Conservation (phyloP, 2,888 invertebrate species). For the Suillia variegata region DNA sequence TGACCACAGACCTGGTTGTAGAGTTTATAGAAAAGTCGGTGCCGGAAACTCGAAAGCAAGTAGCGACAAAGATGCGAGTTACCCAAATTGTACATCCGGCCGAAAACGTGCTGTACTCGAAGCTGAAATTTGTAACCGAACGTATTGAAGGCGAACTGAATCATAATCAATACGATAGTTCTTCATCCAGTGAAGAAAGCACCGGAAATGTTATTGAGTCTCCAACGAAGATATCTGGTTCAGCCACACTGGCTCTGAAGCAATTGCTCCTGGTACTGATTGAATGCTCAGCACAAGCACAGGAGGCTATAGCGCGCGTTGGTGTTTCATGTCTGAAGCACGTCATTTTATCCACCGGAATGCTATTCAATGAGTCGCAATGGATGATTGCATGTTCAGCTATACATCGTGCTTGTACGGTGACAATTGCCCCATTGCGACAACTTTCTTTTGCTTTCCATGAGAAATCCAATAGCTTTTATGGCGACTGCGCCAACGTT, state of each 20-base stretch:
- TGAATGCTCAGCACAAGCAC: conserved; percentile 89
- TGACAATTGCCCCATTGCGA: conserved; percentile 85
- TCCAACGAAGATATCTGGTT: conserved; percentile 64
- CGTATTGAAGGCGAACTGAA: conserved; percentile 35
- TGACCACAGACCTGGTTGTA: conserved; percentile 89
- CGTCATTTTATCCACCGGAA: conserved; percentile 81
- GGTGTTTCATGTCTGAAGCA: conserved; percentile 92
- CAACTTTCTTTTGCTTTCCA: conserved; percentile 90
- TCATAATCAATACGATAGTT: conserved; percentile 17
- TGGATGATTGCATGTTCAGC: conserved; percentile 87
- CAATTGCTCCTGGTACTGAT: conserved; percentile 84
- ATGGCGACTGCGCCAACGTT: conserved; percentile 89
- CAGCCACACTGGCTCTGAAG: conserved; percentile 80
- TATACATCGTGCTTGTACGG: conserved; percentile 80
- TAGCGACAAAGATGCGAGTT: conserved; percentile 46
- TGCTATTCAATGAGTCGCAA: conserved; percentile 78
- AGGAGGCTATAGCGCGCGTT: conserved; percentile 86
- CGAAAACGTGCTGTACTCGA: conserved; percentile 57
- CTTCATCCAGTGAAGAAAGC: conserved; percentile 51
- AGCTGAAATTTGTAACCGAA: conserved; percentile 57
- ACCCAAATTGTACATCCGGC: conserved; percentile 58
- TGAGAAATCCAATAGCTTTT: conserved; percentile 90
- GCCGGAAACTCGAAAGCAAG: conserved; percentile 43
- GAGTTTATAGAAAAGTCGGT: conserved; percentile 79
- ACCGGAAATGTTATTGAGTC: conserved; percentile 59